Base-by-base conservation (phyloP, 92 coral and sea anemone genomes). In the Pocillopora grandis region DNA sequence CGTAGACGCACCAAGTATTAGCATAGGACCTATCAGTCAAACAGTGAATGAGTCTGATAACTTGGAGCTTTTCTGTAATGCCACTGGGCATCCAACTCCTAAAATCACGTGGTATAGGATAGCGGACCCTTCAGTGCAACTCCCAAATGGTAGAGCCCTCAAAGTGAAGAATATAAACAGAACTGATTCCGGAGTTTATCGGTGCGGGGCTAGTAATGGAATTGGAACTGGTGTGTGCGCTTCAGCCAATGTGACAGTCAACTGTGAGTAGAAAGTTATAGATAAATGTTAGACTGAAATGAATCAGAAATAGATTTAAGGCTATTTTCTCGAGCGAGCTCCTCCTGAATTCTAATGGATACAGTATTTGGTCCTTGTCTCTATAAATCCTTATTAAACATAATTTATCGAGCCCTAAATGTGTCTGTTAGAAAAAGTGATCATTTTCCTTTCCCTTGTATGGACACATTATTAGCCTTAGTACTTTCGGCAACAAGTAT, bases 71-170 rank as follows among this genome's bases (percentile, higher is more conserved):
- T 49, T 78, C 63, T 88, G 91, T 66, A 79, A 84, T 1, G 75
- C 85, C 9, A 84, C 84, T 72, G 91, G 91, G 52, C 79, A 78
- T 21, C 91, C 91, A 19, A 62, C 67, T 17, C 91, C 89, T 13
- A 16, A 1, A 2, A 72, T 88, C 68, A 76, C 80, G 33, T 88
- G 91, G 91, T 19, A 58, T 0, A 81, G 58, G 37, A 56, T 19
- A 20, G 18, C 52, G 49, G 62, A 12, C 10, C 74, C 17, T 66
- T 1, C 35, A 17, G 62, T 3, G 16, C 36, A 20, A 23, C 48
- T 23, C 11, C 31, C 75, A 42, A 0, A 9, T 27, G 65, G 67
- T 49, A 55, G 37, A 55, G 31, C 56, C 7, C 74, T 79, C 37
- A 71, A 62, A 35, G 42, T 74, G 14, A 77, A 56, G 6, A 79